Evolutionary conservation across 2,888 invertebrate species (phyloP).

Genomic region (Melangyna quadrimaculata): DNA sequence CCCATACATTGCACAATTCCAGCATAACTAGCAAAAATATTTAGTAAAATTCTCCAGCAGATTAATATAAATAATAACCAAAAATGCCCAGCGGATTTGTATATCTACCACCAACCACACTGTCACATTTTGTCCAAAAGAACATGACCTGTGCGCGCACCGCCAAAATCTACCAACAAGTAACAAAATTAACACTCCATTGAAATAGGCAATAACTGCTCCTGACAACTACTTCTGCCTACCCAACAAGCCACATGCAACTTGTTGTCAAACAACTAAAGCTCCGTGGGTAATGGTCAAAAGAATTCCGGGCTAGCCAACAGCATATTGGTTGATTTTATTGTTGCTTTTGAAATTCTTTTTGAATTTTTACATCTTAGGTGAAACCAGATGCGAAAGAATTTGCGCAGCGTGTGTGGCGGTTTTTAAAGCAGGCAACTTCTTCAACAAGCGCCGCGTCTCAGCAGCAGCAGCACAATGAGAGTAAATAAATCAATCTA

Average conservation of each 20-base stretch:
- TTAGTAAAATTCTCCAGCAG: constrained; percentile 37
- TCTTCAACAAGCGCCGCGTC: constrained; percentile 18
- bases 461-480: not conserved
- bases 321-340: constrained; percentile 38
- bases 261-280: constrained; percentile 45
- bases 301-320: constrained; percentile 53
- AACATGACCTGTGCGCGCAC: constrained; percentile 21
- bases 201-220: constrained; percentile 47
- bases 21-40: constrained; percentile 40
- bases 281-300: constrained; percentile 15
- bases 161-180: constrained; percentile 5
- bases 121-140: not conserved
- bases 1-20: constrained; percentile 19
- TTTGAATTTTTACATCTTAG: constrained; percentile 20
- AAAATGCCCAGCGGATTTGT: constrained; percentile 25
- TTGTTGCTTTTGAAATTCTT: not conserved
- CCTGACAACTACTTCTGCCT: constrained; percentile 56
- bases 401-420: constrained; percentile 32
- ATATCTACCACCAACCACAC: constrained; percentile 7
- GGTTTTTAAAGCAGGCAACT: constrained; percentile 5
- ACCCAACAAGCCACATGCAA: not conserved
- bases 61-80: constrained; percentile 47
- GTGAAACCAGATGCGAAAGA: constrained; percentile 57
- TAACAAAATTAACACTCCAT: constrained; percentile 22
- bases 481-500: constrained; percentile 47